A percentile compares a stretch with the other conserved stretches of the same genome.
Conservation (phyloP, 1,140 invertebrate genomes). For the Ooceraea biroi region DNA sequence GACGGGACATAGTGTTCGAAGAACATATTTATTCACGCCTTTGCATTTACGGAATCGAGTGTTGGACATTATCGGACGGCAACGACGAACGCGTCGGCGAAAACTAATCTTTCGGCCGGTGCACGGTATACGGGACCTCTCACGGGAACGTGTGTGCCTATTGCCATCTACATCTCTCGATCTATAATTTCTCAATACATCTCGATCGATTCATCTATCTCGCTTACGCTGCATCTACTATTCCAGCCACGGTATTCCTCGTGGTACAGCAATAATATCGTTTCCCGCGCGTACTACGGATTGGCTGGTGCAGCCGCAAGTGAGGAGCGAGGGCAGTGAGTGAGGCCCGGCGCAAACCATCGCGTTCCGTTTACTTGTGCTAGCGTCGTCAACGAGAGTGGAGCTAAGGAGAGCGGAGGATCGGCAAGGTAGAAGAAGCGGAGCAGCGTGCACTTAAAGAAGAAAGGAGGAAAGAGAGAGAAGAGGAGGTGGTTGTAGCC, state of each 20-base stretch:
- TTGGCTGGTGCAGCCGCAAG: conserved; percentile 73
- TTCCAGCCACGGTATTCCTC: conserved; percentile 67
- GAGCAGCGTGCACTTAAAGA: conserved; percentile 7
- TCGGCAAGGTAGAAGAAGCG: conserved; percentile 34
- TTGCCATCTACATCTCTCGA: conserved; percentile 28
- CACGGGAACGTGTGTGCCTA: conserved; percentile 41
- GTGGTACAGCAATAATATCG: conserved; percentile 81
- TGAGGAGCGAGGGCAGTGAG: background rate
- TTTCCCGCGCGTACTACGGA: conserved; percentile 82
- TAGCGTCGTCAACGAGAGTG: conserved; percentile 43
- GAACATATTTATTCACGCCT: background rate
- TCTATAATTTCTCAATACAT: conserved; percentile 70
- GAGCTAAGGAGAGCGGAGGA: conserved; percentile 35
- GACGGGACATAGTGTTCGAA: too few species aligned
- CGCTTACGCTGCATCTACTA: conserved; percentile 28
- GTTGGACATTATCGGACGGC: too few species aligned
- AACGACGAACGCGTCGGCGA: conserved; percentile 40
- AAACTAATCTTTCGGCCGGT: conserved; percentile 28
- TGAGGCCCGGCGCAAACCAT: conserved; percentile 21
- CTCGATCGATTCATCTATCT: conserved; percentile 2
- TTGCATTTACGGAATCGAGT: too few species aligned
- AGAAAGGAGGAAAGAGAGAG: conserved; percentile 31
- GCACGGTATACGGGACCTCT: conserved; percentile 23
- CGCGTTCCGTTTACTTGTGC: conserved; percentile 60
- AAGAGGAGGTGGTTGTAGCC: conserved; percentile 46